Evolutionary conservation across 1,140 invertebrate species (phyloP), one percentile per base, ranked within the genome.

Genomic region (Littorina saxatilis): DNA sequence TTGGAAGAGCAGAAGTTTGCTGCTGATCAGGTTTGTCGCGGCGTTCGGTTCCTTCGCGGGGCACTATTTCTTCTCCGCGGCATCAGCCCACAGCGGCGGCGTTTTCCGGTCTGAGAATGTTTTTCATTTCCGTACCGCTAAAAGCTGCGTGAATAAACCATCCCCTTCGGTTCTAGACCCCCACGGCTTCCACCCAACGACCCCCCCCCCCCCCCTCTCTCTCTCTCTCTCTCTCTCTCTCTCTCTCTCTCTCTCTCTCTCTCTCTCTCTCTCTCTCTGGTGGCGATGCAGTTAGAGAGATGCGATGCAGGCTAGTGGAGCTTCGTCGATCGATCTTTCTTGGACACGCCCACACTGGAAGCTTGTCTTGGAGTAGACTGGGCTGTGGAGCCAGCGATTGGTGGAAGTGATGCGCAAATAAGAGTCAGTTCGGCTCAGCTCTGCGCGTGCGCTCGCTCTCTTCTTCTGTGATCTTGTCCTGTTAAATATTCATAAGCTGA

Each of bases 31-130:
- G n/a, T n/a, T n/a, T n/a, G n/a, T n/a, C n/a, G n/a, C n/a, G n/a
- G n/a, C n/a, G 35, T 35, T 68, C 35, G 37, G 66, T 68, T 35
- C 23, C 32, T 39, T 68, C 39, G 13, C 20, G 15, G 17, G 35
- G 66, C 66, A 68, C 66, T 68, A 39, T 39, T 68, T 68, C 66
- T 68, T 68, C 37, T 23, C 66, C 13, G 66, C 66, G 66, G 37
- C 66, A 20, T 39, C 66, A 68, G 66, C 66, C 66, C 66, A 39
- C 29, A 68, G 66, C 66, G 66, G 66, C 35, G 66, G 35, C 35
- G 66, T 68, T 68, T 68, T 68, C 66, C 66, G 66, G 66, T 68
- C 66, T 68, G 66, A 68, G 35, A 68, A 13, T 68, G 66, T 68
- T 68, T 68, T 68, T 68, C 66, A 68, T 68, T 68, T 68, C 66